A percentile compares a stretch with the other conserved stretches of the same genome.
Evolutionary conservation across 2,888 invertebrate species (phyloP).

Genomic region (Epistrophella euchroma): DNA sequence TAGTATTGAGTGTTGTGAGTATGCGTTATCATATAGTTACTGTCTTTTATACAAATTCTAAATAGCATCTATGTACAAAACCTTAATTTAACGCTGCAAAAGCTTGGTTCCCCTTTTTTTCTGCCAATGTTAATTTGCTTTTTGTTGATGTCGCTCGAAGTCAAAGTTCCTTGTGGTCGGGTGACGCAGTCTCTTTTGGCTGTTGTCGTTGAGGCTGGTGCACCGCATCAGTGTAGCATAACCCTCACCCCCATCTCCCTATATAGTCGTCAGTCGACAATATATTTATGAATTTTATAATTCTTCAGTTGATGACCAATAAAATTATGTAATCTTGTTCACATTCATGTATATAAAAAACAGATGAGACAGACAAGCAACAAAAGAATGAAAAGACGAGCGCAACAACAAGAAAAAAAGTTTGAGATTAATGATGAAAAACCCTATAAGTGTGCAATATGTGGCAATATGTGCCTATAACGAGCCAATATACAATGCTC

Average conservation of each 20-base stretch:
- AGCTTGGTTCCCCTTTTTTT: no score
- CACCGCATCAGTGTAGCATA: slow-evolving; percentile 27
- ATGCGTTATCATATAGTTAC: background rate
- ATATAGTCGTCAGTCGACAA: slow-evolving; percentile 47
- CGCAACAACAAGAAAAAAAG: slow-evolving; percentile 16
- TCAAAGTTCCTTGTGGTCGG: slow-evolving; percentile 48
- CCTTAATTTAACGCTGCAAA: background rate
- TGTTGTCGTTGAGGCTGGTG: slow-evolving; percentile 8
- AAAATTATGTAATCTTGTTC: slow-evolving; percentile 71
- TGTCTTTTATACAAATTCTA: background rate
- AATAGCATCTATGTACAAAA: slow-evolving; percentile 3
- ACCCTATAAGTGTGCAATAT: slow-evolving; percentile 70
- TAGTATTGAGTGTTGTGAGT: no score
- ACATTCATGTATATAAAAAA: slow-evolving; percentile 20
- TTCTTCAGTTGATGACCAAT: slow-evolving; percentile 73
- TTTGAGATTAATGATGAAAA: slow-evolving; percentile 43
- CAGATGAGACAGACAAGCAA: background rate
- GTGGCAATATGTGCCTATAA: slow-evolving; percentile 70
- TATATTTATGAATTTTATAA: slow-evolving; percentile 72
- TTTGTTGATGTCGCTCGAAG: slow-evolving; percentile 19
- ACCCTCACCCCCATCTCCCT: slow-evolving; percentile 17
- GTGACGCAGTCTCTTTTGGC: slow-evolving; percentile 20
- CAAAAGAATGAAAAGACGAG: background rate
- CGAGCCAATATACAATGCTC: slow-evolving; percentile 66
- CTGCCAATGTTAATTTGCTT: slow-evolving; percentile 18